phyloP scores from a whole-genome alignment of 2,797 vertebrate species.

The Leptodactylus fallax region DNA sequence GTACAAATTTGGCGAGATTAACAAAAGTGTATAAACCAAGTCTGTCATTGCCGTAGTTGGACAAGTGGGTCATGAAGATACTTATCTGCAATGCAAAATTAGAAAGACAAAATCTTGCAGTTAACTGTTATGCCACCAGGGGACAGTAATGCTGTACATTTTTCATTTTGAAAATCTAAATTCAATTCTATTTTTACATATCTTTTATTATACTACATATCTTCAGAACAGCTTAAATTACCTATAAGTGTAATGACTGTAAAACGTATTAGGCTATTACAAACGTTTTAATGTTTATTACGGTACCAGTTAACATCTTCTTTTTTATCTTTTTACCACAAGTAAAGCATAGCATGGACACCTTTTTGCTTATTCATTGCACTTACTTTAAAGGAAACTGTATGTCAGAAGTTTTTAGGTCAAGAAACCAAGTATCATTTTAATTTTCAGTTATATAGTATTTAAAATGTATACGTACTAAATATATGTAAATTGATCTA shows the following conservation, averaged over 20 bases:
- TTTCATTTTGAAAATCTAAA: constrained; percentile 12
- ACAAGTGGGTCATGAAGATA: constrained; percentile 97
- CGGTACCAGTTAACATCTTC: constrained; percentile 49
- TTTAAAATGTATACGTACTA: background rate
- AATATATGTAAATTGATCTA: too few relatives aligned
- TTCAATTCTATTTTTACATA: constrained; percentile 41
- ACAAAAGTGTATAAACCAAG: constrained; percentile 95
- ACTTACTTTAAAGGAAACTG: background rate
- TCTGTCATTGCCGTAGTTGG: constrained; percentile 92
- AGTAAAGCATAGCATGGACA: background rate
- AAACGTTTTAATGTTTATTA: constrained; percentile 54
- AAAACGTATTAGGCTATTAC: constrained; percentile 42
- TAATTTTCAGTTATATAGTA: too few relatives aligned
- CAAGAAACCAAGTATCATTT: background rate
- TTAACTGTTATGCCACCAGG: constrained; percentile 65
- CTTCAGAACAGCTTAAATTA: constrained; percentile 41
- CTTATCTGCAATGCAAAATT: constrained; percentile 82
- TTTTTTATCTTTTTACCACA: constrained; percentile 35
- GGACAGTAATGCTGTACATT: constrained; percentile 67
- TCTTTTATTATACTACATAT: constrained; percentile 46
- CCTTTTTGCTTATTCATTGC: background rate
- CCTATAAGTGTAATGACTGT: constrained; percentile 37
- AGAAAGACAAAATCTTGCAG: constrained; percentile 9
- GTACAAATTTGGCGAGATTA: constrained; percentile 92
- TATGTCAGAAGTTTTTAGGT: background rate